Percentiles rank a stretch among this genome's conserved stretches.
Conservation (phyloP, 2,888 invertebrate species). For the Dryomyza anilis region DNA sequence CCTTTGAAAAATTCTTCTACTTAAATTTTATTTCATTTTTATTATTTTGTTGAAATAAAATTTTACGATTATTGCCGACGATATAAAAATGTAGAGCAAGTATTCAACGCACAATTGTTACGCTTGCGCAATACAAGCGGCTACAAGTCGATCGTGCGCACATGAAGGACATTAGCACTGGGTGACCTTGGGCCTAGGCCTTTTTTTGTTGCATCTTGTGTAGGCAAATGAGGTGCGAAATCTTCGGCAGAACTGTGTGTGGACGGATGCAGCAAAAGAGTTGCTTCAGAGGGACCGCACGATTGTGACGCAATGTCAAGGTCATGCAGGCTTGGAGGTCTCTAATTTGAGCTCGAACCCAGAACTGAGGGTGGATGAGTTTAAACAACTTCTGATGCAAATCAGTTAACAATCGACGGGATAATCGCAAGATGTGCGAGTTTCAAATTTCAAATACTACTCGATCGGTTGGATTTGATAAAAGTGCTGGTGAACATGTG, state of each 20-base stretch:
- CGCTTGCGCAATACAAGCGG: conserved; percentile 10
- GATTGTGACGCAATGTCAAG: conserved; percentile 9
- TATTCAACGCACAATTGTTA: not conserved
- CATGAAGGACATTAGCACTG: not conserved
- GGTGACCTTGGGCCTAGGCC: conserved; percentile 17
- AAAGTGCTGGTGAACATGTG: not conserved
- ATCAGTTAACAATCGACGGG: conserved; percentile 20
- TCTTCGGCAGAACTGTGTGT: not conserved
- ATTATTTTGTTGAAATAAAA: conserved; percentile 6
- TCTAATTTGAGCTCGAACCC: not conserved
- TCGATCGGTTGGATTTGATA: too few species aligned
- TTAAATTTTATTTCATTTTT: too few species aligned
- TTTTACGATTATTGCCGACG: conserved; percentile 39
- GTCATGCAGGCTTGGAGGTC: conserved; percentile 3
- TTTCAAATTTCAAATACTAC: not conserved
- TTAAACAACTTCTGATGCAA: not conserved
- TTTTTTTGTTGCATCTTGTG: not conserved
- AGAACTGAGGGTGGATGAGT: not conserved
- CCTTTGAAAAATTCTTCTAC: too few species aligned
- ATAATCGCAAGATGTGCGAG: conserved; percentile 18
- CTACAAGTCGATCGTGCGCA: not conserved
- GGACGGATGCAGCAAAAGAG: not conserved
- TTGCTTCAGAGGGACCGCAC: not conserved
- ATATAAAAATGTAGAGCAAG: conserved; percentile 10
- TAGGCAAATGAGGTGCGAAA: conserved; percentile 5